A percentile compares a stretch with the other conserved stretches of the same genome.
Evolutionary conservation across 1,140 invertebrate species (phyloP).

Genomic region (Lithobius niger): DNA sequence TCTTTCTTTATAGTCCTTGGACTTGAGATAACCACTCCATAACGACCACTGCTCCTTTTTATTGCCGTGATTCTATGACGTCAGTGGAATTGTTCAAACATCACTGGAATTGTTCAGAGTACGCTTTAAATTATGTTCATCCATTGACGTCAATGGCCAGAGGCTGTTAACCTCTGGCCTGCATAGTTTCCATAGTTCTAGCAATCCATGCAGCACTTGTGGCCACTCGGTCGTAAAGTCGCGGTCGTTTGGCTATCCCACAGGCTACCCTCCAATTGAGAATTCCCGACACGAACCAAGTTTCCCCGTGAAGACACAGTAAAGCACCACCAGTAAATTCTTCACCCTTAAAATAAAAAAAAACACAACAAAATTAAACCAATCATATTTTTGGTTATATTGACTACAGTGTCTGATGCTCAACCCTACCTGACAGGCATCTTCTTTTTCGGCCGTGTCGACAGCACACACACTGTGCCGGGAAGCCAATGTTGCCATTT

Average conservation of each 20-base stretch:
- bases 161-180: too few relatives aligned
- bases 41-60: too few relatives aligned
- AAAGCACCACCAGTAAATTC: conserved; percentile 72
- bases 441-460: neutral
- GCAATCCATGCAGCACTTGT: conserved; percentile 50
- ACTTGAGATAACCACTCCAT: too few relatives aligned
- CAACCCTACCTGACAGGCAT: neutral
- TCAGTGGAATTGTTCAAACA: too few relatives aligned
- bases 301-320: conserved; percentile 50
- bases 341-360: conserved; percentile 48
- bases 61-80: too few relatives aligned
- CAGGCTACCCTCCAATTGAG: conserved; percentile 71
- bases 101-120: too few relatives aligned
- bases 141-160: too few relatives aligned
- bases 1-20: too few relatives aligned
- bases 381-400: neutral
- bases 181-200: too few relatives aligned
- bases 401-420: neutral
- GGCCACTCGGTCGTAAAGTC: conserved; percentile 63
- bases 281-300: conserved; percentile 57
- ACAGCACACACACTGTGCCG: neutral
- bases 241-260: conserved; percentile 52
- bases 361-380: neutral
- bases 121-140: too few relatives aligned
- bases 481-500: neutral